Evolutionary conservation across 2,888 invertebrate species (phyloP), one percentile per base, ranked within the genome.

Genomic region (Dorcus parallelipipedus): DNA sequence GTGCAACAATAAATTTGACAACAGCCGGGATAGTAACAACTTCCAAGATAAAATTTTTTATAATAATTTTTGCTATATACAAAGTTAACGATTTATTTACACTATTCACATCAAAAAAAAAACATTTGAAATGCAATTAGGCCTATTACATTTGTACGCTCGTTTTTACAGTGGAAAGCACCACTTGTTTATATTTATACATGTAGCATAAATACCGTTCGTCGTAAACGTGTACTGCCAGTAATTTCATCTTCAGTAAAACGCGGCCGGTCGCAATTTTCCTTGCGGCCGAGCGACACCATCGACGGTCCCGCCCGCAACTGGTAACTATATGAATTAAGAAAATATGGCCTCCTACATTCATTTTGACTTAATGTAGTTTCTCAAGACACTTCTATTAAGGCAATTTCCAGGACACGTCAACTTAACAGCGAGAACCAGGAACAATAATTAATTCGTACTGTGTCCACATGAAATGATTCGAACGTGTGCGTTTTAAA

Each of bases 131-230:
- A 66, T 67, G 67, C 63, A 67, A 71, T 74, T 73, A 73, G 73
- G 77, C 78, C 77, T 76, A 74, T 72, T 56, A 72, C 72, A 75
- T 77, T 75, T 77, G 77, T 76, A 75, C 71, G 73, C 73, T 74
- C 73, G 67, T 71, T 71, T 75, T 75, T 71, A 67, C 60, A 60
- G 73, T 73, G 71, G 72, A 52, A 68, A 72, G 71, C 71, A 67
- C 73, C 73, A 73, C 72, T 64, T 45, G 42, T 41, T 41, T 54
- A 47, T 38, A 23, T 33, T 52, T 52, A 26, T 41, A 20, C 20
- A 20, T 20, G 10, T 52, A 52, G 40, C 14, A 42, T 10, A 40
- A 48, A 38, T 9, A 42, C 42, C 42, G 14, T 42, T 42, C 14
- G 26, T 33, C 26, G 26, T 33, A 33, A 33, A 33, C 26, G 26